Base-by-base conservation (phyloP, 2,797 vertebrate genomes). In the Sebastes aleutianus region DNA sequence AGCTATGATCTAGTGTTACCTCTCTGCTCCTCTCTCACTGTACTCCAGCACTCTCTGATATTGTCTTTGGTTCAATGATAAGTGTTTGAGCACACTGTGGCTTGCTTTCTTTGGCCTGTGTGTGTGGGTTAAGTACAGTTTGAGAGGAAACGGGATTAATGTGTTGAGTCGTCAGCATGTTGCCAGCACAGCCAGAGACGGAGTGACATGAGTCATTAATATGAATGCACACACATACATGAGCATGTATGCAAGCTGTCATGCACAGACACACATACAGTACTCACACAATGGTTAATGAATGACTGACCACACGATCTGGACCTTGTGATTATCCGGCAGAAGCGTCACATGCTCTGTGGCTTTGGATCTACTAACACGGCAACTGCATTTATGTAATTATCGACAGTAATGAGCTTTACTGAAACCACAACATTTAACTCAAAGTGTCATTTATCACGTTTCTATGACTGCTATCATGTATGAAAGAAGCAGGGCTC, bases 91-190 rank as follows among this genome's bases (percentile, higher is more conserved):
- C 80, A 78, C 76, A 72, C 16, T n/a, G 26, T 13, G 63, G 57
- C 36, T 18, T 70, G 64, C 69, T 74, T 43, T 79, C 84, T 74
- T 71, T 31, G 59, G 70, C 56, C 63, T 78, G 47, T 18, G 58
- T 24, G 13, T 73, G 63, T 43, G 82, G 58, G 78, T 71, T 74
- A 80, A 69, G 82, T 74, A 71, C 82, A 88, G 80, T 83, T 88
- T 84, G 79, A 13, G 56, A 80, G 71, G 70, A 84, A 89, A 75
- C 73, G 18, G 87, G 82, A 91, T 90, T 85, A 80, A 87, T 87
- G 83, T 70, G 82, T 69, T 79, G 89, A 91, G 76, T 92, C 85
- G 90, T 89, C 86, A 91, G 81, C 67, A 39, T 87, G 82, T 89
- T 71, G 70, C 76, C 70, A 53, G 84, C 76, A 65, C 70, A 85